Evolutionary conservation across 2,888 invertebrate genomes (phyloP).

Genomic region (Listrodromus nycthemerus): DNA sequence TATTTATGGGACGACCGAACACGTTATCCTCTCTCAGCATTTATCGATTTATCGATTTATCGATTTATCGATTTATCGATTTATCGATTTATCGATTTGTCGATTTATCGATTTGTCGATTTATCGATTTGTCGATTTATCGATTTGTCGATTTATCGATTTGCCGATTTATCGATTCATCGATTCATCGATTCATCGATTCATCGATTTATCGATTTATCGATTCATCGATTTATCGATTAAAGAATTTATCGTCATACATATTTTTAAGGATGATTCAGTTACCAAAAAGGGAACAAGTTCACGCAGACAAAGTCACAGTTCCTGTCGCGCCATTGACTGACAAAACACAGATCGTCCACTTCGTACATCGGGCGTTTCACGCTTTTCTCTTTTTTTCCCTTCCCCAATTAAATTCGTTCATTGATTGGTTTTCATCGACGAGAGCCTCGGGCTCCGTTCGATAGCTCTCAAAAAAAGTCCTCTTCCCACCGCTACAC

Average conservation of each 20-base stretch:
- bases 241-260: not conserved
- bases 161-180: not conserved
- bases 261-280: not conserved
- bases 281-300: not conserved
- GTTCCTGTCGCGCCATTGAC: not conserved
- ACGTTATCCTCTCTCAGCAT: not conserved
- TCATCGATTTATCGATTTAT: not conserved
- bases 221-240: not conserved
- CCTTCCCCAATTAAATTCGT: conserved; percentile 9
- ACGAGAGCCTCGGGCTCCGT: conserved; percentile 16
- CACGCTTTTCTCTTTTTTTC: conserved; percentile 9
- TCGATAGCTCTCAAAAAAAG: conserved; percentile 5
- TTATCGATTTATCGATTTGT: not conserved
- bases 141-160: not conserved
- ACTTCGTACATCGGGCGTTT: conserved; percentile 1
- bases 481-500: not conserved
- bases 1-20: conserved; percentile 16
- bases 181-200: not conserved
- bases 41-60: not conserved
- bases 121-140: not conserved
- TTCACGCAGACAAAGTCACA: not conserved
- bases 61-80: not conserved
- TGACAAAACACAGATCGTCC: conserved; percentile 19
- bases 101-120: not conserved
- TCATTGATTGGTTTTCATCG: conserved; percentile 40